Evolutionary conservation across 2,113 vertebrate genomes (phyloP).

Genomic region (Gobio gobio): DNA sequence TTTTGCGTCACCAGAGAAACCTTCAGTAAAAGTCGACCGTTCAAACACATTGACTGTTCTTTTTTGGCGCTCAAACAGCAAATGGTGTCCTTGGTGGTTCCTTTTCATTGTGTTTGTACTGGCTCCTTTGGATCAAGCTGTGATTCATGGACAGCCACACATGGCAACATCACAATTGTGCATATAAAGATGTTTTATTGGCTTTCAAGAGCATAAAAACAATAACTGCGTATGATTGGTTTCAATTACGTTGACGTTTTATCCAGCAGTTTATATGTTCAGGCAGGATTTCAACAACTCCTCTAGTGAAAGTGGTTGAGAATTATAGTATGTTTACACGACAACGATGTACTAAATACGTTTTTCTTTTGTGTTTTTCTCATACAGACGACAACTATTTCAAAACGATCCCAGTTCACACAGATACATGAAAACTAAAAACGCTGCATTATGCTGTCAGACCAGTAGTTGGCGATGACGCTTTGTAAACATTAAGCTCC

Average conservation of each 20-base stretch:
- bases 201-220: constrained; percentile 3
- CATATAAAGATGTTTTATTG: constrained; percentile 17
- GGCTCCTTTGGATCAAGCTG: constrained; percentile 6
- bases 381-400: too few relatives aligned
- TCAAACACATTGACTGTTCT: constrained; percentile 44
- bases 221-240: constrained; percentile 9
- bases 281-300: neutral
- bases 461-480: too few relatives aligned
- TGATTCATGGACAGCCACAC: constrained; percentile 22
- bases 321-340: neutral
- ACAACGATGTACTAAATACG: too few relatives aligned
- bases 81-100: constrained; percentile 9
- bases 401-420: too few relatives aligned
- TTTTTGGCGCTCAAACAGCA: neutral
- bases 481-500: too few relatives aligned
- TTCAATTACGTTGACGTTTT: constrained; percentile 7
- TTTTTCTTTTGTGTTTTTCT: too few relatives aligned
- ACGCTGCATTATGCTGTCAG: too few relatives aligned
- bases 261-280: neutral
- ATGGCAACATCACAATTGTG: constrained; percentile 9
- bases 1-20: constrained; percentile 51
- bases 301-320: neutral
- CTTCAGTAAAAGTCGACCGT: constrained; percentile 48
- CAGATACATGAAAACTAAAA: too few relatives aligned
- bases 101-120: constrained; percentile 27